Evolutionary conservation across 2,888 invertebrate species (phyloP).

Genomic region (Ctenicera cuprea): DNA sequence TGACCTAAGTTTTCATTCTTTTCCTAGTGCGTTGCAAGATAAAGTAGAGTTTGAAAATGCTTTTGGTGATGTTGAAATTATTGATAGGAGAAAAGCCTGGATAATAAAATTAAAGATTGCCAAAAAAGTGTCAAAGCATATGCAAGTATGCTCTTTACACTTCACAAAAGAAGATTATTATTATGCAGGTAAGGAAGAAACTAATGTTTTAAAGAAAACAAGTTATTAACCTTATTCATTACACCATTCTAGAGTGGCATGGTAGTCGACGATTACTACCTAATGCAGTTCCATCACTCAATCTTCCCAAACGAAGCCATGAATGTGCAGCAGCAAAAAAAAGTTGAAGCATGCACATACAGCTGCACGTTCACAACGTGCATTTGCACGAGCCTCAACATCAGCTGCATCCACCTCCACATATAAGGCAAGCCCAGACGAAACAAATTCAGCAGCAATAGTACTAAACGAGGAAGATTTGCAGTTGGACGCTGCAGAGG

Average conservation of each 20-base stretch:
- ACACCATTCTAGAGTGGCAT: not conserved
- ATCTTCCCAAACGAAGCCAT: not conserved
- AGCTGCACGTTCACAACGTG: not conserved
- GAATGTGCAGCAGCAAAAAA: not conserved
- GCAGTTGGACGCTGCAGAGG: constrained; percentile 10
- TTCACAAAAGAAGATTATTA: constrained; percentile 1
- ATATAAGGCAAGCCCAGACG: not conserved
- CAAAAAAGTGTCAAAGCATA: too few relatives aligned
- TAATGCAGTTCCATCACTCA: not conserved
- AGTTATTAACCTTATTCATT: not conserved
- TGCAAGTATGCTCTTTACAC: constrained; percentile 5
- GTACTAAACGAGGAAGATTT: not conserved
- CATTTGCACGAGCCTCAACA: not conserved
- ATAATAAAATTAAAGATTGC: too few relatives aligned
- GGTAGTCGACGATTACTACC: not conserved
- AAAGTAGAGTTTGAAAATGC: too few relatives aligned
- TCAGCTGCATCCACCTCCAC: not conserved
- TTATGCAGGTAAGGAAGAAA: not conserved
- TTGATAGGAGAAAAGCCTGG: too few relatives aligned
- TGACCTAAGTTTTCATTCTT: too few relatives aligned
- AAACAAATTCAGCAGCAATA: not conserved
- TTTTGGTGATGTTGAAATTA: too few relatives aligned
- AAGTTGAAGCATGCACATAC: not conserved
- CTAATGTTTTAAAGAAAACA: not conserved
- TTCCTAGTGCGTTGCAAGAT: too few relatives aligned